Evolutionary conservation across 2,797 vertebrate species (phyloP).

Genomic region (Parauchenoglanis ngamensis): DNA sequence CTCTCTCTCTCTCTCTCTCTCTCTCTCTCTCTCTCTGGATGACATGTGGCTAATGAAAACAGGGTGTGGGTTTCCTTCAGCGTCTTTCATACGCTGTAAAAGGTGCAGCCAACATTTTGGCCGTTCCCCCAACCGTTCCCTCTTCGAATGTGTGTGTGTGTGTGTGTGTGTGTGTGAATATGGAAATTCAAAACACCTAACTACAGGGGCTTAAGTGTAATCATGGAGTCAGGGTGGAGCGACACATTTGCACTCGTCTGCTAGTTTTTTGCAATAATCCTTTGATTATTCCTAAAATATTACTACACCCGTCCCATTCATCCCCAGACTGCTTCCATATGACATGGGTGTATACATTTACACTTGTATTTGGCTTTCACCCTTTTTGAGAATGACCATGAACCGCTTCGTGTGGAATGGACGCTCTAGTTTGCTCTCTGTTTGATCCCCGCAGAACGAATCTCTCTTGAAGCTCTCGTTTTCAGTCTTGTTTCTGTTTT

Average conservation of each 20-base stretch:
- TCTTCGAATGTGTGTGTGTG: slow-evolving; percentile 42
- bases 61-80: slow-evolving; percentile 61
- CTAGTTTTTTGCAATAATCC: slow-evolving; percentile 74
- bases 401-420: not conserved
- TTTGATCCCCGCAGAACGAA: slow-evolving; percentile 19
- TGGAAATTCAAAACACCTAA: slow-evolving; percentile 81
- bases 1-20: slow-evolving; percentile 48
- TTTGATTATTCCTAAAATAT: slow-evolving; percentile 56
- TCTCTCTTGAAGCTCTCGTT: slow-evolving; percentile 1
- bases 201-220: slow-evolving; percentile 80
- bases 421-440: not conserved
- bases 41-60: slow-evolving; percentile 65
- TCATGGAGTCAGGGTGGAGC: slow-evolving; percentile 77
- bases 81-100: slow-evolving; percentile 62
- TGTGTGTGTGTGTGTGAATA: slow-evolving; percentile 63
- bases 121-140: slow-evolving; percentile 56
- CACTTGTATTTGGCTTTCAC: slow-evolving; percentile 59
- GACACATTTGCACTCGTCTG: slow-evolving; percentile 69
- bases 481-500: slow-evolving; percentile 30
- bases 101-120: slow-evolving; percentile 60
- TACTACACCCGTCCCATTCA: slow-evolving; percentile 60
- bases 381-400: slow-evolving; percentile 17
- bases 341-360: slow-evolving; percentile 66
- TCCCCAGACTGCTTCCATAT: slow-evolving; percentile 66
- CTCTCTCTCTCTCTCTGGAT: slow-evolving; percentile 47